phyloP scores from a whole-genome alignment of 1,140 invertebrate genomes.

The Bombus sibiricus region DNA sequence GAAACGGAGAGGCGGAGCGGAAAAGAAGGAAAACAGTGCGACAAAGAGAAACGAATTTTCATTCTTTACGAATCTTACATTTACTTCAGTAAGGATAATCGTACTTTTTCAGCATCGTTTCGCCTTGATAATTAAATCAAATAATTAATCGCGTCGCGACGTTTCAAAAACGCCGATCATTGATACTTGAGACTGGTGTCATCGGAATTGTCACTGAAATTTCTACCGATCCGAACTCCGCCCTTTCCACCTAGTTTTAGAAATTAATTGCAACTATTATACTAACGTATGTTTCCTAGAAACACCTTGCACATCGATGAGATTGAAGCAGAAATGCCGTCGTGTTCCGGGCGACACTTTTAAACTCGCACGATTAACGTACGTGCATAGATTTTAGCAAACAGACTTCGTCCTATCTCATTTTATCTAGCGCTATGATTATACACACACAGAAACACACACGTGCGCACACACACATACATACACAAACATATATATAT shows the following conservation, averaged over 20 bases:
- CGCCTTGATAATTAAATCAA: background rate
- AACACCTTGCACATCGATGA: constrained; percentile 64
- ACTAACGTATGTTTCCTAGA: constrained; percentile 64
- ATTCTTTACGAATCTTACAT: background rate
- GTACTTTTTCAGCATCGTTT: background rate
- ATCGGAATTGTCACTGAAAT: constrained; percentile 40
- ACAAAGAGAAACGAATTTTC: background rate
- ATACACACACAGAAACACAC: background rate
- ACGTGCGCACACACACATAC: background rate
- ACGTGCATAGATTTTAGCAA: constrained; percentile 54
- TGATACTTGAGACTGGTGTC: background rate
- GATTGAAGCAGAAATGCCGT: constrained; percentile 39
- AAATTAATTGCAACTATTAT: constrained; percentile 34
- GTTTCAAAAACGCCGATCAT: background rate
- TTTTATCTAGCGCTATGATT: constrained; percentile 55
- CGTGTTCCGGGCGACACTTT: constrained; percentile 36
- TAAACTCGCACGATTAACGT: constrained; percentile 52
- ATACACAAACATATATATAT: constrained; percentile 5
- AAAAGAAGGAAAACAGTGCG: background rate
- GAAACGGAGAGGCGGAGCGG: background rate
- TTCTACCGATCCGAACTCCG: constrained; percentile 46
- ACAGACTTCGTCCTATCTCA: constrained; percentile 30
- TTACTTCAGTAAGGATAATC: background rate
- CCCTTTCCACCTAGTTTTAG: constrained; percentile 45
- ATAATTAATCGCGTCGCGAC: background rate